Conservation (phyloP, 2,113 vertebrate species). For the Centropus bengalensis region DNA sequence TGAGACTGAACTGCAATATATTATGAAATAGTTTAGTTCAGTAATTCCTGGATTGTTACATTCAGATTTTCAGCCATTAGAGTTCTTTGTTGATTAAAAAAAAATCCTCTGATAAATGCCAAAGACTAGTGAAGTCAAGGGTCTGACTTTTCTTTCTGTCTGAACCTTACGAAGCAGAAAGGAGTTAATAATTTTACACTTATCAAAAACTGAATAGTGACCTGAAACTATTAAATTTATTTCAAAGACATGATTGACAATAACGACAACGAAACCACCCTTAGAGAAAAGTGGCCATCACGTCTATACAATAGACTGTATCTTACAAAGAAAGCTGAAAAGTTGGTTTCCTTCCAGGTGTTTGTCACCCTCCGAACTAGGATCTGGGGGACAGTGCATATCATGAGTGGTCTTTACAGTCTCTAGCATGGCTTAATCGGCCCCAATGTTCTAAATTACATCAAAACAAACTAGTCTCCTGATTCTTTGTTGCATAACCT, state of each 20-base stretch:
- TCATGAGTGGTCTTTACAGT: not conserved
- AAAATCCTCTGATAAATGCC: not conserved
- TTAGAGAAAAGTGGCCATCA: not conserved
- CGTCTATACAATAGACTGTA: accelerated
- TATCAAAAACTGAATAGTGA: not conserved
- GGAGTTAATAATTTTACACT: not conserved
- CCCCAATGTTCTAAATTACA: not conserved
- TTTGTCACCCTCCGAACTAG: not conserved
- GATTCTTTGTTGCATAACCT: not conserved
- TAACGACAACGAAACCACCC: not conserved
- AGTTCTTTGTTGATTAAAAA: not conserved
- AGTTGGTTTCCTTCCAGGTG: not conserved
- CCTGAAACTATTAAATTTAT: not conserved
- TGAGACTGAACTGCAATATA: conserved; percentile 17
- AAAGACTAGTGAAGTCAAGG: not conserved
- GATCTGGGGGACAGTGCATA: not conserved
- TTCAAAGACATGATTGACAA: not conserved
- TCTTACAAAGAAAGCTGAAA: not conserved
- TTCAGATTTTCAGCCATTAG: not conserved
- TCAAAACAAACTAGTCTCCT: not conserved
- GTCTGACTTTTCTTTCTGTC: not conserved
- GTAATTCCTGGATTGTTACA: conserved; percentile 19
- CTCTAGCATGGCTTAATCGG: not conserved
- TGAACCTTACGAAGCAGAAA: not conserved
- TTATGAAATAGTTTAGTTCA: conserved; percentile 7